Evolutionary conservation across 2,888 invertebrate species (phyloP), one percentile per base, ranked within the genome.

Genomic region (Oxystoma pomonae): DNA sequence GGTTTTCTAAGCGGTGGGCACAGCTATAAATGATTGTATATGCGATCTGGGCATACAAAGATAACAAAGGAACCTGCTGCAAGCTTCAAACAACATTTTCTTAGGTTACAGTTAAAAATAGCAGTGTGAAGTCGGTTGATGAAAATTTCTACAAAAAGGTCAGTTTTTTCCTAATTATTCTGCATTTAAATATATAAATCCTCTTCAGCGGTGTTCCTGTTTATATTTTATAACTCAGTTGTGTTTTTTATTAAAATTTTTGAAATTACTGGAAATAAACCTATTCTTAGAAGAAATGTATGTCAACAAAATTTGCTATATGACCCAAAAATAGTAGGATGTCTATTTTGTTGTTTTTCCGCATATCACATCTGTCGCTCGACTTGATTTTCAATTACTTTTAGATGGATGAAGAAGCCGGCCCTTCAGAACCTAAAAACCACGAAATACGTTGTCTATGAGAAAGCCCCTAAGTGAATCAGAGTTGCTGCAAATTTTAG

Each of bases 331-430:
- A 35, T 35, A 35, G 35, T 35, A 12, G 35, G 12, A 12, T 35
- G 35, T 35, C 35, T 35, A 35, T 35, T 35, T 35, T 35, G 35
- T 35, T 35, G 35, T 35, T 35, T 35, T 35, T 35, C 35, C 12
- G 3, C 35, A 3, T 35, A 35, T 35, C 35, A 35, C 35, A 35
- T 35, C 35, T 35, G 35, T 7, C 35, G 12, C 35, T 35, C 35
- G 35, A 35, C 5, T 35, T 35, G 12, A 17, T 17, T 55, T 55
- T 20, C 20, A 17, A 3, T 55, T 56, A 56, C 22, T 56, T 56
- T 20, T 20, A 56, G 12, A 60, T 60, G 51, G 60, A 63, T 18
- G 63, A 60, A 51, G 56, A 63, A 22, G 50, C 60, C n/a, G 63
- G 60, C 21, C 63, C 63, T 3, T 63, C 57, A 35, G 35, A 35